These are phyloP conservation scores for Omphaloscelis lunosa DNA, from an alignment of 2,888 invertebrate species.

Conservation along the genomic window DNA sequence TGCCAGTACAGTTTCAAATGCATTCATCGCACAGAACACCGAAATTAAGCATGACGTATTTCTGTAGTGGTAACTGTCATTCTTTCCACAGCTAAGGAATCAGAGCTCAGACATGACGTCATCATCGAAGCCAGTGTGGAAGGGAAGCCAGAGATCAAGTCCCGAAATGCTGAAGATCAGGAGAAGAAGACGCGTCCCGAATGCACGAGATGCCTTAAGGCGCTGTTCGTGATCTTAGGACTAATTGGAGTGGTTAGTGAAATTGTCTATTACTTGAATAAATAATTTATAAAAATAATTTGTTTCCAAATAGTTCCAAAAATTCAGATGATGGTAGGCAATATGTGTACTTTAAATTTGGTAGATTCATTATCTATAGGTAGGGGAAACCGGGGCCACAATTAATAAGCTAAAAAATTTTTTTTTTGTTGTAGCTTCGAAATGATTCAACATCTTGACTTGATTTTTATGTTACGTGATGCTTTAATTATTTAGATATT, in stretches of 20 bases:
- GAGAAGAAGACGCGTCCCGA: background rate
- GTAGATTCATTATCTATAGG: background rate
- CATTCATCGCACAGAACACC: background rate
- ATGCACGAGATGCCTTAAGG: conserved; percentile 36
- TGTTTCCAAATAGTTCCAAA: background rate
- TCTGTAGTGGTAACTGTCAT: background rate
- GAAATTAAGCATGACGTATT: background rate
- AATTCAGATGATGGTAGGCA: background rate
- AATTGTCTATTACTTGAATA: background rate
- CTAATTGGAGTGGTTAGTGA: conserved; percentile 63
- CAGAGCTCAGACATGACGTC: conserved; percentile 31
- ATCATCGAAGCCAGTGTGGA: conserved; percentile 29
- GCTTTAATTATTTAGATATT: too few species aligned
- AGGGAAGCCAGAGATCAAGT: conserved; percentile 5
- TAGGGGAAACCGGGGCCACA: too few species aligned
- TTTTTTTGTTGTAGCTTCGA: too few species aligned
- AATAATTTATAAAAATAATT: background rate
- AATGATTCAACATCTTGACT: too few species aligned
- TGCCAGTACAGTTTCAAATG: background rate
- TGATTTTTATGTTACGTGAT: too few species aligned
- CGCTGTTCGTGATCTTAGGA: conserved; percentile 58
- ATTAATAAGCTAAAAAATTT: too few species aligned
- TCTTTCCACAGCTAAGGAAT: conserved; percentile 64
- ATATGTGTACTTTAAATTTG: background rate
- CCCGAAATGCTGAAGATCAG: background rate